These are phyloP conservation scores for Zaprionus bogoriensis DNA, from an alignment of 2,888 invertebrate genomes.

Conservation along the genomic window DNA sequence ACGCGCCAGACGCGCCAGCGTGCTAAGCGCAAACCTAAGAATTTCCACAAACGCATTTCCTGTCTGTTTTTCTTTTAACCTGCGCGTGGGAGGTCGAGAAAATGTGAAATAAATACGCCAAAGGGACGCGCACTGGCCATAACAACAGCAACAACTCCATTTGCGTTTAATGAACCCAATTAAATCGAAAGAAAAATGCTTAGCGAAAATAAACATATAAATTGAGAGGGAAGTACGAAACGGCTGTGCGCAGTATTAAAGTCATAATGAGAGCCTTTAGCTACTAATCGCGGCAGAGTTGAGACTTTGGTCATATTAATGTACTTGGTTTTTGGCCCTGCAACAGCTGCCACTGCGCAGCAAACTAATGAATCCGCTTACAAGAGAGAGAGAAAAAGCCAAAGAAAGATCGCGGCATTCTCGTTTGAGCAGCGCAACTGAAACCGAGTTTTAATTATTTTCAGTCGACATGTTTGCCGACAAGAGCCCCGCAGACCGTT, in stretches of 20 bases:
- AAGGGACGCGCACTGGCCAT: conserved; percentile 28
- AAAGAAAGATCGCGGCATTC: background rate
- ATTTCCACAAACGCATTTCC: background rate
- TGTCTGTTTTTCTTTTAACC: background rate
- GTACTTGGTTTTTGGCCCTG: conserved; percentile 27
- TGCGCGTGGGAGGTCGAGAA: background rate
- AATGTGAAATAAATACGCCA: conserved; percentile 31
- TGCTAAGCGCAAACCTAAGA: background rate
- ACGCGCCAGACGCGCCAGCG: background rate
- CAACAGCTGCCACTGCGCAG: conserved; percentile 61
- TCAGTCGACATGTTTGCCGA: conserved; percentile 60
- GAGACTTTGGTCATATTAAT: conserved; percentile 45
- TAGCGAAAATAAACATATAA: background rate
- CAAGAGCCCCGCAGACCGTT: conserved; percentile 31
- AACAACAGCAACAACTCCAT: conserved; percentile 59
- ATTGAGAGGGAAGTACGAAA: background rate
- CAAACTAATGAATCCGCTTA: conserved; percentile 73
- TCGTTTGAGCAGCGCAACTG: conserved; percentile 11
- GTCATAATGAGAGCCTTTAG: conserved; percentile 25
- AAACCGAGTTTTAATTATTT: conserved; percentile 68
- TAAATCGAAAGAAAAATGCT: conserved; percentile 62
- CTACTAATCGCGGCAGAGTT: conserved; percentile 13
- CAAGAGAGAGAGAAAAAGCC: background rate
- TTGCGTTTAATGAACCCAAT: conserved; percentile 73
- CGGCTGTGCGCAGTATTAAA: conserved; percentile 10